Percentiles rank a stretch among this genome's conserved stretches.
Evolutionary conservation across 1,140 invertebrate genomes (phyloP).

Genomic region (Bombus waltoni): DNA sequence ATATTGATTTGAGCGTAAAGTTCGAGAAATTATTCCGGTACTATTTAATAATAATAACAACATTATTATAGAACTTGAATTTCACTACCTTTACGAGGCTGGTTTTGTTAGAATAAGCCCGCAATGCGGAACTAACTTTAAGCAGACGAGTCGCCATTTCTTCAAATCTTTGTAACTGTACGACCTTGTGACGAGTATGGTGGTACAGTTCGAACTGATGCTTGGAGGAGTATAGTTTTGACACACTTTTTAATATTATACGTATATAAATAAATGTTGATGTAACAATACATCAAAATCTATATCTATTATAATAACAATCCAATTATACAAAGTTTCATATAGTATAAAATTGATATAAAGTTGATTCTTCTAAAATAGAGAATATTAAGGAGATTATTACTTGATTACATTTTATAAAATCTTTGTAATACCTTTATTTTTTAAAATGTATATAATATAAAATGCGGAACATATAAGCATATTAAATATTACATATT

Average conservation of each 20-base stretch:
- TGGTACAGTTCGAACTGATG: not conserved
- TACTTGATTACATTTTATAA: not conserved
- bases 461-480: not conserved
- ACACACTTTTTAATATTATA: not conserved
- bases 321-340: not conserved
- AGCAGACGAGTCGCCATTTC: constrained; percentile 83
- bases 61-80: not conserved
- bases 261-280: not conserved
- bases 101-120: constrained; percentile 78
- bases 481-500: not conserved
- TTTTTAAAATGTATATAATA: not conserved
- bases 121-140: constrained; percentile 75
- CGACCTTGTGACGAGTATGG: not conserved
- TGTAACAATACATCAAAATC: not conserved
- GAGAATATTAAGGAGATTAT: not conserved
- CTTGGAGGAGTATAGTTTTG: not conserved
- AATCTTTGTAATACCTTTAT: not conserved
- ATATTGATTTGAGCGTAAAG: not conserved
- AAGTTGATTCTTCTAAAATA: not conserved
- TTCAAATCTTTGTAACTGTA: constrained; percentile 29
- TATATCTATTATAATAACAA: not conserved
- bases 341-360: not conserved
- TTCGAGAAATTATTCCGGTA: not conserved
- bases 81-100: constrained; percentile 75
- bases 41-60: not conserved